phyloP scores from a whole-genome alignment of 2,113 vertebrate genomes.

The Sinosuthora webbiana region DNA sequence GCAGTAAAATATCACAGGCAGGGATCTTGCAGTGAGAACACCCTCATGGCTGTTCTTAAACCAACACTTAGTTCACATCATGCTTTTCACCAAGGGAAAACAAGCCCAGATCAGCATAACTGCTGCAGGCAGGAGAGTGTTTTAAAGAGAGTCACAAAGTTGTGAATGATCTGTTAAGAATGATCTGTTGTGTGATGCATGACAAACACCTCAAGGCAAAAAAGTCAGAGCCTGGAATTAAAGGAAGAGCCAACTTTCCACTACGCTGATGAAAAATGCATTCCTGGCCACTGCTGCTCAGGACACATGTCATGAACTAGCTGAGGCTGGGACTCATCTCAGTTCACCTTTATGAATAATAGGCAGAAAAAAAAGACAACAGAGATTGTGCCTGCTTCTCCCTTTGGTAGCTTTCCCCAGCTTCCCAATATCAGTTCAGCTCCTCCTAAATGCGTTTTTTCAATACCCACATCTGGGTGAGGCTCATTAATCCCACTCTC shows the following conservation, averaged over 20 bases:
- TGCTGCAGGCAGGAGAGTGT: background rate
- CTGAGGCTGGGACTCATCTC: background rate
- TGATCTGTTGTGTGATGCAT: background rate
- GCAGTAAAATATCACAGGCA: background rate
- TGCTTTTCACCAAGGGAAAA: background rate
- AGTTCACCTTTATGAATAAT: background rate
- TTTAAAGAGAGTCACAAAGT: background rate
- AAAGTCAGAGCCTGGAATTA: background rate
- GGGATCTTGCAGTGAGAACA: background rate
- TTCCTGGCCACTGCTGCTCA: background rate
- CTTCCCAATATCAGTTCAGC: background rate
- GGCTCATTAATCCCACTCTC: background rate
- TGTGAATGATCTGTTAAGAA: background rate
- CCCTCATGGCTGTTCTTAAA: background rate
- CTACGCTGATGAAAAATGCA: background rate
- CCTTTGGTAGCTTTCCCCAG: background rate
- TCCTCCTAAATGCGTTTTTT: background rate
- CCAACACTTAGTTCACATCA: background rate
- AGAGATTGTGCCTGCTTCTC: background rate
- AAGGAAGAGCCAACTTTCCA: background rate
- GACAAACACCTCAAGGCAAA: background rate
- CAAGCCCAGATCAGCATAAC: background rate
- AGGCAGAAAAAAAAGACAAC: background rate
- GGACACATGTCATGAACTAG: accelerated
- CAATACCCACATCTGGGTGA: background rate